Evolutionary conservation across 2,113 vertebrate species (phyloP), one percentile per base, ranked within the genome.

Genomic region (Pampusana beccarii): DNA sequence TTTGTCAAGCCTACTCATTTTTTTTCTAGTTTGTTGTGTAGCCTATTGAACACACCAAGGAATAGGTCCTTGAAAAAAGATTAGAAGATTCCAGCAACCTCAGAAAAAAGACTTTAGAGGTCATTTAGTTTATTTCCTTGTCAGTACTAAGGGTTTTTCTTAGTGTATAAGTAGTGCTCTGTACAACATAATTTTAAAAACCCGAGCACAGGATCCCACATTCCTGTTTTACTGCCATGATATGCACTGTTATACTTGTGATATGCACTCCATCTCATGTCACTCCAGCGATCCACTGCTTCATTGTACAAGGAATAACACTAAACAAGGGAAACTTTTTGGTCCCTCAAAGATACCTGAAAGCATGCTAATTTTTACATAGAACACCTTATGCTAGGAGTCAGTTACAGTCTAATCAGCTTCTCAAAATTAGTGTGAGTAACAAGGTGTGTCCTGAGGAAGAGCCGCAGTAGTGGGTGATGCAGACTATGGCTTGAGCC

Each of bases 311-410:
- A 61, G 85, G 11, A 46, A n/a, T 53, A 73, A 65, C 58, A 93
- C 69, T 16, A 79, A 70, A 56, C 2, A 46, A 16, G 6, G 12
- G 14, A 81, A 73, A 38, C 5, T 11, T 4, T 3, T 13, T 1
- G 1, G 3, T 9, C 19, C 18, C 20, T 5, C 40, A 5, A 7
- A 40, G 25, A 65, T 33, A 40, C 0, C 0, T 0, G 4, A 31
- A 54, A 69, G 9, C 14, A 36, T 20, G 33, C 1, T 51, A 29
- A 29, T 40, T 73, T 85, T 81, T 65, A 44, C 9, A 18, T 21
- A 13, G 5, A 42, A 56, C 10, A 38, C 0, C 8, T 72, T 78
- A 34, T 24, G 12, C 15, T n/a, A 31, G 31, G 67, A 73, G 19
- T 70, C 54, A 65, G 38, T 5, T 69, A 24, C 13, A 40, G 8